Conservation (phyloP, 1,140 invertebrate species). For the Caenorhabditis inopinata region DNA sequence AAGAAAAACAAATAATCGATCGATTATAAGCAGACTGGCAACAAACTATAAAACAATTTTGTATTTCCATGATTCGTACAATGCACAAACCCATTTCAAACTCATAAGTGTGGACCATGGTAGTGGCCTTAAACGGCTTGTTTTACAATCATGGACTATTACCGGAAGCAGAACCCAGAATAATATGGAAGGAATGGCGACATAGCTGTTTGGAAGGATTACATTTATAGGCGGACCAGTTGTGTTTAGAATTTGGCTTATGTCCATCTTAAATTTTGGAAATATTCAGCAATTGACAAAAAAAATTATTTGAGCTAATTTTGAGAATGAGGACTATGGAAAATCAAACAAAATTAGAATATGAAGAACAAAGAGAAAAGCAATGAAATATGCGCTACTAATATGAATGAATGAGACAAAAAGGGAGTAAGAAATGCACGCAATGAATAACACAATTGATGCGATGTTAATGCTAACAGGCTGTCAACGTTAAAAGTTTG, state of each 20-base stretch:
- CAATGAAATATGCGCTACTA: no score
- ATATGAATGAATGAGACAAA: background rate
- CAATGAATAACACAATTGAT: constrained; percentile 12
- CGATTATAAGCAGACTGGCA: constrained; percentile 3
- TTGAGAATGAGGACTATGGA: background rate
- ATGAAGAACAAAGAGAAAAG: no score
- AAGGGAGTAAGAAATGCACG: no score
- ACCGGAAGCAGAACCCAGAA: constrained; percentile 48
- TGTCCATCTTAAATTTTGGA: constrained; percentile 6
- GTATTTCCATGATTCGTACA: no score
- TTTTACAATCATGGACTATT: constrained; percentile 40
- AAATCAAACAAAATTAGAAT: background rate
- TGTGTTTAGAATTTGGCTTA: background rate
- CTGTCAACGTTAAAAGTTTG: no score
- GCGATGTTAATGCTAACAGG: constrained; percentile 22
- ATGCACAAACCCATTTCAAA: constrained; percentile 44
- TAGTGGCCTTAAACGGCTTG: background rate
- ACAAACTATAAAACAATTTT: background rate
- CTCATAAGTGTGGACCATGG: constrained; percentile 52
- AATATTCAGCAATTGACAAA: background rate
- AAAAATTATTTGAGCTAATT: background rate
- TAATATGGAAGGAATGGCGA: constrained; percentile 34
- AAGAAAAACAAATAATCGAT: constrained; percentile 37
- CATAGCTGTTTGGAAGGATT: background rate
- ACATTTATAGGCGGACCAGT: constrained; percentile 10